A percentile compares a stretch with the other conserved stretches of the same genome.
phyloP scores from a whole-genome alignment of 2,113 vertebrate genomes.

The Theropithecus gelada region DNA sequence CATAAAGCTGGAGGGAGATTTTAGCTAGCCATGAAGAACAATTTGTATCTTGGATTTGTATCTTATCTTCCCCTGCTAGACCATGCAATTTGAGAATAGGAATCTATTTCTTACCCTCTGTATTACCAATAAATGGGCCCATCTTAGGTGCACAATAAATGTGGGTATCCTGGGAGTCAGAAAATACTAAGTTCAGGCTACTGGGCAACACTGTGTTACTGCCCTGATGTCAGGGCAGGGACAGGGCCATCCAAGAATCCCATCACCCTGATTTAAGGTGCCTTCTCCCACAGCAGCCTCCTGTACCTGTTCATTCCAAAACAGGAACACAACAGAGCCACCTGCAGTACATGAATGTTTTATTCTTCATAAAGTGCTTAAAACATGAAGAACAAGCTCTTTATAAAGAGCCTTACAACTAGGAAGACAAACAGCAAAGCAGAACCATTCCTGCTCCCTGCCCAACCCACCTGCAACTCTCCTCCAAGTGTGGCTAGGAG shows the following conservation, averaged over 20 bases:
- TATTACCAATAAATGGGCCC: background rate
- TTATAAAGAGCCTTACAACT: conserved; percentile 83
- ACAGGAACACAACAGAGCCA: conserved; percentile 77
- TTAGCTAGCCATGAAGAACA: background rate
- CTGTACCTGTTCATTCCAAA: conserved; percentile 25
- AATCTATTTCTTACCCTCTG: background rate
- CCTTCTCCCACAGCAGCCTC: background rate
- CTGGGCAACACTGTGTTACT: background rate
- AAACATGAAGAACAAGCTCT: conserved; percentile 87
- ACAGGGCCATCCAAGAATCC: background rate
- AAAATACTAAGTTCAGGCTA: background rate
- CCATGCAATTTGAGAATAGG: background rate
- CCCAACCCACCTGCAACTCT: background rate
- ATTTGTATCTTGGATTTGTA: background rate
- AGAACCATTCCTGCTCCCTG: conserved; percentile 55
- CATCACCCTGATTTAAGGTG: background rate
- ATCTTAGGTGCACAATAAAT: background rate
- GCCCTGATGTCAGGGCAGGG: background rate
- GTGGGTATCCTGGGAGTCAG: background rate
- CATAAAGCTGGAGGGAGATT: background rate
- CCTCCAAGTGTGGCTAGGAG: conserved; percentile 3
- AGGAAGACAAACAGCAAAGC: conserved; percentile 81
- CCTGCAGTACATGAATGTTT: conserved; percentile 81
- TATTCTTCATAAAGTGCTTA: conserved; percentile 86
- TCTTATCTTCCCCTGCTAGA: background rate